Evolutionary conservation across 2,113 vertebrate genomes (phyloP), one percentile per base, ranked within the genome.

Genomic region (Rallus limicola): DNA sequence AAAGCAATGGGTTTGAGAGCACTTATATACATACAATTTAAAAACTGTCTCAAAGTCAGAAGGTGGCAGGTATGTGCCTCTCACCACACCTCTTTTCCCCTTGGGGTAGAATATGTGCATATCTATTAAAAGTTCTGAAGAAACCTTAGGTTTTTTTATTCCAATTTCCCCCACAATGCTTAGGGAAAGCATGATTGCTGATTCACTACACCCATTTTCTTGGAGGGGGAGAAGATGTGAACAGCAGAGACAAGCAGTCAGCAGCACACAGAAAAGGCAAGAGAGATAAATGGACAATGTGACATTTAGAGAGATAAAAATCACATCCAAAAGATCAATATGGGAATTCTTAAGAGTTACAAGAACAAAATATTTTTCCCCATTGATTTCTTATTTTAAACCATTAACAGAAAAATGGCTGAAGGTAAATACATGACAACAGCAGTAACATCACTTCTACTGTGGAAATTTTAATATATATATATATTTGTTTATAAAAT

Each of bases 371-470:
- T 97, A 97, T 97, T 92, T 95, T 93, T 8, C 92, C 92, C 82
- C 96, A 97, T 97, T 82, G 97, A 98, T 97, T 97, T 96, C 96
- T 97, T 96, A 96, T 94, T 97, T 96, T 88, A 97, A 95, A 58
- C 95, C 76, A 97, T 96, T 96, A 96, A 91, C 71, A 95, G 93
- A 94, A 96, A 97, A 96, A 94, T 28, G 78, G 90, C 70, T 90
- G 69, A 77, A 86, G 75, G 88, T 92, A 95, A 93, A 95, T 62
- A 95, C 74, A 85, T 25, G 33, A 21, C 26, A 2, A 36, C 74
- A 78, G 69, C 83, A 80, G 64, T 58, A 78, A 80, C 34, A 86
- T 7, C 28, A 74, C 19, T 23, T 79, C 53, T 25, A 24, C 50
- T 12, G 8, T 5, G 60, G 48, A 42, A 23, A 24, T 52, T 65